Percentiles rank a stretch among this genome's conserved stretches.
These are phyloP conservation scores for Oxyura jamaicensis DNA, from an alignment of 2,113 vertebrate species.

Conservation along the genomic window DNA sequence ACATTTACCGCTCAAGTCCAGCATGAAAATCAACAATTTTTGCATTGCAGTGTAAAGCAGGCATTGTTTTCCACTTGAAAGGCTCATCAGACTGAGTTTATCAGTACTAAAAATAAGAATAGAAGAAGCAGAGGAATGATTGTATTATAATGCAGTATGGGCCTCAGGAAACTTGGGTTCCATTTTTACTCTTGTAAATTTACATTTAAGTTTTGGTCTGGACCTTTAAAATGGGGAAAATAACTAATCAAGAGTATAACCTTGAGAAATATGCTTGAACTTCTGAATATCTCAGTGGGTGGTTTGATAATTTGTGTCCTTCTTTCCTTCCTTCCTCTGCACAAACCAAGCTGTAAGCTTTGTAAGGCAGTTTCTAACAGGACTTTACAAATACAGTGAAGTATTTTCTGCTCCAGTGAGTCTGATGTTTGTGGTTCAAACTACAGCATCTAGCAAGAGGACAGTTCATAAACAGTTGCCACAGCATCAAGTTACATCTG, in stretches of 20 bases:
- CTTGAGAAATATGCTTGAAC: neutral
- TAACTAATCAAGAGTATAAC: neutral
- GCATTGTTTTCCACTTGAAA: conserved; percentile 14
- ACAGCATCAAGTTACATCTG: neutral
- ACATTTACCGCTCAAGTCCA: neutral
- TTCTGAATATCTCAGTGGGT: neutral
- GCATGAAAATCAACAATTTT: conserved; percentile 5
- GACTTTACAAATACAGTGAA: neutral
- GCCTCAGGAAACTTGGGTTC: neutral
- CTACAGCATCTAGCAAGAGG: neutral
- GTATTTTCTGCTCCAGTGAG: neutral
- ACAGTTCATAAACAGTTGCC: neutral
- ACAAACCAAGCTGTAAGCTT: neutral
- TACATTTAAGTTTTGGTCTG: neutral
- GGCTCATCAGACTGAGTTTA: neutral
- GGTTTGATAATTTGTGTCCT: neutral
- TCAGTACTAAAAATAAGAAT: neutral
- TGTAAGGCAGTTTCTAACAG: neutral
- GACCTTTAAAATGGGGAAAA: neutral
- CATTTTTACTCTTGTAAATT: neutral
- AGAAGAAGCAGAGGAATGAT: neutral
- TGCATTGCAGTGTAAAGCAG: neutral
- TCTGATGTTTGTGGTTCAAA: neutral
- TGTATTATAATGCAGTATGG: neutral
- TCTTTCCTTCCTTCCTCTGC: neutral